A percentile compares a stretch with the other conserved stretches of the same genome.
Evolutionary conservation across 1,140 invertebrate genomes (phyloP).

Genomic region (Tetramorium simillimum): DNA sequence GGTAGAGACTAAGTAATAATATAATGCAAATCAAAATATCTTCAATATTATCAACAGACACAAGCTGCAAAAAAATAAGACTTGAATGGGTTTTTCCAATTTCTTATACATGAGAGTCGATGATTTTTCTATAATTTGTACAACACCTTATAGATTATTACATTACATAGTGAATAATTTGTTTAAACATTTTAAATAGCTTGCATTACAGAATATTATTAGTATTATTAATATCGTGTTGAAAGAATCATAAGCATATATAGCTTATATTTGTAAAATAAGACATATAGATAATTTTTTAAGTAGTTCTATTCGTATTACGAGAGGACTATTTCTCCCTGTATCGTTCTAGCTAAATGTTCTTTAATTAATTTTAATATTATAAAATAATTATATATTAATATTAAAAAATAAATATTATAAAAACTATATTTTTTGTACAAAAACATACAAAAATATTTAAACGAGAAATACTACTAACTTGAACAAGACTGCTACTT

Average conservation of each 20-base stretch:
- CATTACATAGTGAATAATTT: background rate
- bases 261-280: background rate
- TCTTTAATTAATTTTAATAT: background rate
- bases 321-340: background rate
- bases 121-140: background rate
- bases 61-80: background rate
- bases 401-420: no score
- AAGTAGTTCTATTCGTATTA: no score
- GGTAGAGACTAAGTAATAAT: rapidly evolving
- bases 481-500: background rate
- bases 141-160: no score
- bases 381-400: background rate
- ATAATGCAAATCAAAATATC: background rate
- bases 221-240: background rate
- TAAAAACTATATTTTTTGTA: no score
- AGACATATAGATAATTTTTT: no score
- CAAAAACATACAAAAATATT: background rate
- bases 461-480: background rate
- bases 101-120: background rate
- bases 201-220: background rate
- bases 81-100: background rate
- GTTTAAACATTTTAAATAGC: background rate
- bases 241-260: background rate
- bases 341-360: background rate
- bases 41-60: background rate